Evolutionary conservation across 2,888 invertebrate genomes (phyloP), one percentile per base, ranked within the genome.

Genomic region (Platycheirus rosarum): DNA sequence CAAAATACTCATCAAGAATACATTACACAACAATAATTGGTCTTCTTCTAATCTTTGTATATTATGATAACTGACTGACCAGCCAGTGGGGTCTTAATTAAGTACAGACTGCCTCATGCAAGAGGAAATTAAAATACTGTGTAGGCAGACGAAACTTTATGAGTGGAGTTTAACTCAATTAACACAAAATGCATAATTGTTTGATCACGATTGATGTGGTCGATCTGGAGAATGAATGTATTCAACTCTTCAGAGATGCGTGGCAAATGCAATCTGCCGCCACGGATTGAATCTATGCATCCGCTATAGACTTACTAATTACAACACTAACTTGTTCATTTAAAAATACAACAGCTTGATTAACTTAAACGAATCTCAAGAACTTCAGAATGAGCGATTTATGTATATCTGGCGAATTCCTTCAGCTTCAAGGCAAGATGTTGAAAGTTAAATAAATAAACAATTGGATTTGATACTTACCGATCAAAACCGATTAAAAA

Each of bases 391-490:
- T 60, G 16, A 55, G 23, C 60, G 29, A 44, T 60, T 60, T 29
- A 42, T 60, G 16, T n/a, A 37, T 9, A 35, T 4, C 2, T 32
- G 40, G 11, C 16, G 23, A 42, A 60, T 60, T 60, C 42, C 16
- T 29, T 32, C 1, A 44, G n/a, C 46, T 26, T 70, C 29, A 18
- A 53, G 37, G 48, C 49, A 20, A 70, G 26, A 70, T 60, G n/a
- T n/a, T 40, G 26, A 48, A 57, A 57, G 48, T 48, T 40, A 70
- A 70, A 70, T 70, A 60, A 70, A 70, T 60, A 70, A 70, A 60
- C 57, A 49, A 40, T 60, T 44, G 60, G 7, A 26, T 57, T 14
- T 40, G 35, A 26, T 57, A 44, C 60, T 18, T 29, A 18, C 42
- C 29, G 42, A 60, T 60, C 60, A 57, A 57, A 57, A 57, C 9